These are phyloP conservation scores for Pterobdella sp. DNA, from an alignment of 2,888 invertebrate species.

Conservation along the genomic window DNA sequence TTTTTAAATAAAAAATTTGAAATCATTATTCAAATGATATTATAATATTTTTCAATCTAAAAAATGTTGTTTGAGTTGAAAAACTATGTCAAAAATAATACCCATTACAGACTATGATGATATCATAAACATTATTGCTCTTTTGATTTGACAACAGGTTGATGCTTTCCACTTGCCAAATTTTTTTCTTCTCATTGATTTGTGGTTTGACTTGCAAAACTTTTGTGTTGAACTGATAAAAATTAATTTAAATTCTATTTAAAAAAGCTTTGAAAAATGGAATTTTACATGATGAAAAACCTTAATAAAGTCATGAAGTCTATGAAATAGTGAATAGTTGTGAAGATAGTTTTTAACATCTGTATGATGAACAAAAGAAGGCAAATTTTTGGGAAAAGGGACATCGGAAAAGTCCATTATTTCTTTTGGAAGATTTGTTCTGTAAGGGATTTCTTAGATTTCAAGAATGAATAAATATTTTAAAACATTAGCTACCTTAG, in stretches of 20 bases:
- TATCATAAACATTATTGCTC: slow-evolving; percentile 18
- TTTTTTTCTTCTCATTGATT: slow-evolving; percentile 31
- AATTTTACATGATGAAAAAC: not conserved
- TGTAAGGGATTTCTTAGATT: too few relatives aligned
- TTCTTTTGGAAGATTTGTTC: slow-evolving; percentile 86
- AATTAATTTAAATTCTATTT: not conserved
- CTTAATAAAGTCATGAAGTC: slow-evolving; percentile 52
- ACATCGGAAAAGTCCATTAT: slow-evolving; percentile 84
- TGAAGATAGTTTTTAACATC: slow-evolving; percentile 68
- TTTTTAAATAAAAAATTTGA: not conserved
- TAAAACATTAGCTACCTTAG: slow-evolving; percentile 11
- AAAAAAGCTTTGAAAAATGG: not conserved
- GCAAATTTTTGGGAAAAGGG: slow-evolving; percentile 59
- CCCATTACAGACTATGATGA: slow-evolving; percentile 23
- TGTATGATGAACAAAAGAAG: slow-evolving; percentile 64
- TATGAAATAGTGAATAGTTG: slow-evolving; percentile 63
- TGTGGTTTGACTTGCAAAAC: slow-evolving; percentile 5
- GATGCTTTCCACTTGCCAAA: slow-evolving; percentile 26
- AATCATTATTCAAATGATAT: not conserved
- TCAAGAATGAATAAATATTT: too few relatives aligned
- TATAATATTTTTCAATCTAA: too few relatives aligned
- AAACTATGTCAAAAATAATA: not conserved
- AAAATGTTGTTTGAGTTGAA: too few relatives aligned
- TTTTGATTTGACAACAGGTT: slow-evolving; percentile 4
- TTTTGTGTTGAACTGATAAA: slow-evolving; percentile 7